These are phyloP conservation scores for Struthio camelus DNA, from an alignment of 2,113 vertebrate species.

Conservation along the genomic window DNA sequence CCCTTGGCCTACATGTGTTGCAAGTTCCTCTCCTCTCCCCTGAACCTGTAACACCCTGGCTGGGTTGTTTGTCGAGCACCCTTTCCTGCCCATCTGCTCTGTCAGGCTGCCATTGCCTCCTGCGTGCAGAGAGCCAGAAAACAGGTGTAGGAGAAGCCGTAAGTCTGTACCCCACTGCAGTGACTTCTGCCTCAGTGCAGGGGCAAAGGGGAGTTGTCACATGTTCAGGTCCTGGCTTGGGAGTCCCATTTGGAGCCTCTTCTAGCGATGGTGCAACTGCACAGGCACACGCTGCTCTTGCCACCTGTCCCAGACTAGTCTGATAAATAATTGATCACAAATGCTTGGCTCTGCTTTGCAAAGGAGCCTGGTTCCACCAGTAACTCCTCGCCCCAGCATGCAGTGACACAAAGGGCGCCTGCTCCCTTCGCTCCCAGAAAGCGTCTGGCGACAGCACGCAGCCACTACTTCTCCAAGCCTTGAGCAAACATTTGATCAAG, in stretches of 20 bases:
- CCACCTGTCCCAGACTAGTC: neutral
- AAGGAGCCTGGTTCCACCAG: neutral
- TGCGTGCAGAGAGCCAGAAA: neutral
- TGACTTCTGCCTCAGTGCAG: neutral
- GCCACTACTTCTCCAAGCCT: neutral
- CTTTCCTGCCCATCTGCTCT: neutral
- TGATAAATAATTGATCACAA: neutral
- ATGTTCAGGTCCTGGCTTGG: neutral
- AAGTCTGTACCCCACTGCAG: neutral
- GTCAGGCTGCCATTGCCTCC: neutral
- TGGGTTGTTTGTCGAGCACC: neutral
- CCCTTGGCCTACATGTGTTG: neutral
- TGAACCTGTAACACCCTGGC: neutral
- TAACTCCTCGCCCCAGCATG: neutral
- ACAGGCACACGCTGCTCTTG: accelerated
- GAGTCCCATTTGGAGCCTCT: neutral
- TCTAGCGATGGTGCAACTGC: neutral
- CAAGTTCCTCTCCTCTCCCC: neutral
- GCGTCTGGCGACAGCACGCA: neutral
- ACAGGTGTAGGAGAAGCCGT: neutral
- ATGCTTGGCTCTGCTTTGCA: neutral
- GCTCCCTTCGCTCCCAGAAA: neutral
- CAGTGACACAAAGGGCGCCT: neutral
- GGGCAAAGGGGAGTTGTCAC: neutral
- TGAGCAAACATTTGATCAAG: neutral